phyloP scores from a whole-genome alignment of 2,888 invertebrate genomes.

The Epistrophe eligans region DNA sequence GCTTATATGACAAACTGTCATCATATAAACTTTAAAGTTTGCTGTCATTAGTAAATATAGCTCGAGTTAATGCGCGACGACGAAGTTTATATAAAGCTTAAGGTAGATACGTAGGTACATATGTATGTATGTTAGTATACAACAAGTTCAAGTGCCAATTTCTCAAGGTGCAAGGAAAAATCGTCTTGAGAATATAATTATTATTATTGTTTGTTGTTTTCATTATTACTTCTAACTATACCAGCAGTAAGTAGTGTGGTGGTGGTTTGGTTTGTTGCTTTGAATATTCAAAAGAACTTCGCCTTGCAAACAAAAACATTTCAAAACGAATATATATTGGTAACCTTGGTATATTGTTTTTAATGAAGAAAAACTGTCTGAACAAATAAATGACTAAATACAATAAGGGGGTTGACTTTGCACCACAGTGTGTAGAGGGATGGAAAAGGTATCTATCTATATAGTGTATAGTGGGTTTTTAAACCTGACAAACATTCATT shows the following conservation, averaged over 20 bases:
- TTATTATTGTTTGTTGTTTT: constrained; percentile 30
- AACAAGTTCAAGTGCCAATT: constrained; percentile 72
- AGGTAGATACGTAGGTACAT: not conserved
- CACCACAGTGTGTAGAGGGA: not conserved
- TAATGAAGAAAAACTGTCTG: constrained; percentile 57
- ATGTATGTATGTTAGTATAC: not conserved
- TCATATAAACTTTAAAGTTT: constrained; percentile 14
- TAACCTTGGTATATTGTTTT: constrained; percentile 45
- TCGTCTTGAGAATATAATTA: constrained; percentile 71
- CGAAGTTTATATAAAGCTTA: constrained; percentile 7
- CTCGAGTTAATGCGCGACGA: constrained; percentile 8
- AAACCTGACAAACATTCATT: not conserved
- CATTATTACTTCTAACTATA: not conserved
- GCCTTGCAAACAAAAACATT: not conserved
- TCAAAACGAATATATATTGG: constrained; percentile 40
- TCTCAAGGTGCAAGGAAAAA: constrained; percentile 68
- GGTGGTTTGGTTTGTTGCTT: constrained; percentile 13
- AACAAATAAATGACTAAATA: not conserved
- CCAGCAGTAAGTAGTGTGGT: too few species aligned
- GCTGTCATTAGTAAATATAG: constrained; percentile 41
- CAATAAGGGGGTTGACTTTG: constrained; percentile 1
- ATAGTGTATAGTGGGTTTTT: not conserved
- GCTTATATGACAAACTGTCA: constrained; percentile 26
- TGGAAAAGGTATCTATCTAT: not conserved
- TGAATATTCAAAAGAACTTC: constrained; percentile 29